Evolutionary conservation across 2,113 vertebrate genomes (phyloP).

Genomic region (Plotosus lineatus): DNA sequence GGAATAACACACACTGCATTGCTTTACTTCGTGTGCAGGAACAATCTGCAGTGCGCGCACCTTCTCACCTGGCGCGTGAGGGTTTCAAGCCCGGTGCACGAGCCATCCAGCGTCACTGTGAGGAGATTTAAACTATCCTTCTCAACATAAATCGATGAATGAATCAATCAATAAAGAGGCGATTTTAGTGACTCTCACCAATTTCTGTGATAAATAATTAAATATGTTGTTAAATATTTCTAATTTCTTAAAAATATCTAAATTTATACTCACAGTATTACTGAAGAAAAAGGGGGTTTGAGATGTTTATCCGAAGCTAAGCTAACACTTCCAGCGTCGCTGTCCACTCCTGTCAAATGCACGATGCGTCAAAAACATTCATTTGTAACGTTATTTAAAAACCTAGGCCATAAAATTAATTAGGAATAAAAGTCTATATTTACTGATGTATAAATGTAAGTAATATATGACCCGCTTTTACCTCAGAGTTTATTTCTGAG

Average conservation of each 20-base stretch:
- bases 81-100: background rate
- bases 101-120: background rate
- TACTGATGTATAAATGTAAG: background rate
- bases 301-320: slow-evolving; percentile 3
- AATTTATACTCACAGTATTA: background rate
- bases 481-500: background rate
- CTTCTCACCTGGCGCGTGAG: background rate
- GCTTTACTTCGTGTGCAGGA: background rate
- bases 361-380: background rate
- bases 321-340: slow-evolving; percentile 26
- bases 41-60: background rate
- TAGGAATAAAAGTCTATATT: background rate
- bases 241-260: background rate
- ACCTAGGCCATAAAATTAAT: background rate
- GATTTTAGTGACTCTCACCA: background rate
- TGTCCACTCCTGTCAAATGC: background rate
- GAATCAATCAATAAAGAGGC: background rate
- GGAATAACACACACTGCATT: background rate
- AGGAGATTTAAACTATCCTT: too few species aligned
- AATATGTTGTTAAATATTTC: background rate
- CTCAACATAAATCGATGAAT: background rate
- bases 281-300: background rate
- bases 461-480: too few species aligned
- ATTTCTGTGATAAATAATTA: background rate
- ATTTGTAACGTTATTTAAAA: background rate